These are phyloP conservation scores for Candoia aspera DNA, from an alignment of 2,113 vertebrate genomes.

Conservation along the genomic window DNA sequence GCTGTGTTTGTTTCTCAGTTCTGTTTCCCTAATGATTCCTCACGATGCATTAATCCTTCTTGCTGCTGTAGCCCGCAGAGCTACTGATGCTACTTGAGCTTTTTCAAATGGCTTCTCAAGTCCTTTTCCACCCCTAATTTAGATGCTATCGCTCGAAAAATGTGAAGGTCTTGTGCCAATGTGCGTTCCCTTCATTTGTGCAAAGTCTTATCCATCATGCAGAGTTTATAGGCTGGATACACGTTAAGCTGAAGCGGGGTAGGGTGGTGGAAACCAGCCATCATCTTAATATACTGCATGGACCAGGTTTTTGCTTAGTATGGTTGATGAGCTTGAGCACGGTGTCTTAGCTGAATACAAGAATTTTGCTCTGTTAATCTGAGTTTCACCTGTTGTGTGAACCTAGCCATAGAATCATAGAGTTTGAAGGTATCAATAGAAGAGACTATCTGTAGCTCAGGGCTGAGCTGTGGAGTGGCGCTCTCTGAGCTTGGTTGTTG, in stretches of 20 bases:
- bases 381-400: too few species aligned
- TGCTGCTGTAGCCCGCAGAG: background rate
- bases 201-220: background rate
- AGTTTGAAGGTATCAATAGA: background rate
- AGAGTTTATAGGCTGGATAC: too few species aligned
- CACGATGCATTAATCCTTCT: background rate
- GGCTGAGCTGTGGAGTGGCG: too few species aligned
- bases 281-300: too few species aligned
- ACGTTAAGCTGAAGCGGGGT: too few species aligned
- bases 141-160: background rate
- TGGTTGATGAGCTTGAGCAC: too few species aligned
- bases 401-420: background rate
- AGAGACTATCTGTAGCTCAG: too few species aligned
- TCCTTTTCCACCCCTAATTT: background rate
- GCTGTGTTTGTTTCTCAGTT: background rate
- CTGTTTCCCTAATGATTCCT: background rate
- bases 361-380: too few species aligned
- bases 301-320: too few species aligned
- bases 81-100: background rate
- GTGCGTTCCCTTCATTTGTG: background rate
- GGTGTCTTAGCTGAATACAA: too few species aligned
- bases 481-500: too few species aligned
- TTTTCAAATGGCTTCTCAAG: background rate
- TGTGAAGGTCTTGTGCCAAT: background rate
- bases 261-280: too few species aligned